Conservation (phyloP, 2,888 invertebrate species). For the Empis livida region DNA sequence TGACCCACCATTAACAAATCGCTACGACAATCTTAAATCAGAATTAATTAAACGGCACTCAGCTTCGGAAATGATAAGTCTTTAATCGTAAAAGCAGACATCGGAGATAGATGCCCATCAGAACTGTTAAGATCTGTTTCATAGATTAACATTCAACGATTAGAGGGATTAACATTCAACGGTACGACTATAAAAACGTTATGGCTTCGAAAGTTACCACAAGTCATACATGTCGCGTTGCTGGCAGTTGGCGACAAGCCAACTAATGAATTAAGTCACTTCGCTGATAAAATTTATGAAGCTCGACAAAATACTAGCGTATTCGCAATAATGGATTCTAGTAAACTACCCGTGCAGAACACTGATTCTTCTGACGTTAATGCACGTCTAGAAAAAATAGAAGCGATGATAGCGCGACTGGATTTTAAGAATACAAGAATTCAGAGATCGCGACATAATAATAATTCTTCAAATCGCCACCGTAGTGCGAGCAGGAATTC, state of each 20-base stretch:
- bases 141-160: too few species aligned
- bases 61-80: not conserved
- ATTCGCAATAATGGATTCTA: not conserved
- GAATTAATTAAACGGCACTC: not conserved
- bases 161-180: not conserved
- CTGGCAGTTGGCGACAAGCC: not conserved
- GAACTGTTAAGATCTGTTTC: not conserved
- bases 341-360: not conserved
- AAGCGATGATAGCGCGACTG: too few species aligned
- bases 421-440: too few species aligned
- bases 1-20: too few species aligned
- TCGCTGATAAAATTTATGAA: not conserved
- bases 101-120: not conserved
- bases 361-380: not conserved
- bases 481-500: too few species aligned
- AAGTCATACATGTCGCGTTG: not conserved
- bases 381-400: too few species aligned
- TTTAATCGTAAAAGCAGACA: not conserved
- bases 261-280: not conserved
- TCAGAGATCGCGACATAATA: too few species aligned
- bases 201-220: not conserved
- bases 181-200: not conserved
- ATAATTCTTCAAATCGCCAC: too few species aligned
- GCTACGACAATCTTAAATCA: not conserved
- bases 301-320: not conserved